Evolutionary conservation across 2,888 invertebrate genomes (phyloP), one percentile per base, ranked within the genome.

Genomic region (Athrips mouffetella): DNA sequence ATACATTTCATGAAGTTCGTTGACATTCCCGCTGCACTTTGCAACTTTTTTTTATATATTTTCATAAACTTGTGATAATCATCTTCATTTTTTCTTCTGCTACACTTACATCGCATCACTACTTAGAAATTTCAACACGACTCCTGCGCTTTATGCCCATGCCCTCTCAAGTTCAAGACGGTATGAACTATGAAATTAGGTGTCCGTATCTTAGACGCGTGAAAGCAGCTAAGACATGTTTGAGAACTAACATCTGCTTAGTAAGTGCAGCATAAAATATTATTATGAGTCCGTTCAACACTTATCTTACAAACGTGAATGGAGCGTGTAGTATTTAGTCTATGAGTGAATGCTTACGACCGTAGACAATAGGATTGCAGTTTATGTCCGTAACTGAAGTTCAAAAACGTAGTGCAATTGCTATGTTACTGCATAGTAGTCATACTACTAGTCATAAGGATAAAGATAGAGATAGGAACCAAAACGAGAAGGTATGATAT

Each of bases 141-240:
- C 50, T 50, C 37, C 47, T 44, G 47, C 42, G 33, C 44, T 44
- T 23, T 25, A 21, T 27, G 35, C 7, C 18, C 30, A 21, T 27
- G 35, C 7, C 18, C 44, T 33, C 16, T 35, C 29, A 29, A 33
- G 40, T 21, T 27, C 23, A 21, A 31, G n/a, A n/a, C n/a, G n/a
- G 27, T 44, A 31, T 44, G 44, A 44, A 31, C 30, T 30, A 44
- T 44, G 44, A 44, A 44, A 44, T 44, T 31, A 44, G 44, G 44
- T 44, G 16, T 40, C 40, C 40, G 40, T 40, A 40, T 25, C 40
- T 23, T 25, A 40, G 20, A 18, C 37, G 37, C 21, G 37, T 37
- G 37, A 37, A 37, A 37, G 37, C 20, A 18, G 37, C 37, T 21
- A 37, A 37, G 37, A 37, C 37, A 37, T 37, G 37, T 37, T 37